Base-by-base conservation (phyloP, 1,140 invertebrate genomes). In the Choristoneura fumiferana region DNA sequence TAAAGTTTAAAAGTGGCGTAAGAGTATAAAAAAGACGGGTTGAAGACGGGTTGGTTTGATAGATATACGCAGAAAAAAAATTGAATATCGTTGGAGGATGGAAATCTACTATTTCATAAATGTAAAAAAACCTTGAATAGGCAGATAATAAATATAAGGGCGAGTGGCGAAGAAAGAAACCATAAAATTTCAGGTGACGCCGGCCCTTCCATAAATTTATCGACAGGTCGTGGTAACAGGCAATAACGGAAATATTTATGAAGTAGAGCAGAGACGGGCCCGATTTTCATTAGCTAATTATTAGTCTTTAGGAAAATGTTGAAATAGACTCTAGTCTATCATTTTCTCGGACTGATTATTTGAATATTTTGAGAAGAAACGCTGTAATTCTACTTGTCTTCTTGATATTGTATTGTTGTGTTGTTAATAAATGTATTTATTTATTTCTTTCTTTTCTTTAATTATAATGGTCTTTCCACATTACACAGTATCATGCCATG, bases 211-310 rank as follows among this genome's bases (percentile, higher is more conserved):
- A 87, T 83, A 83, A 83, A 87, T 84, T 84, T 83, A 87, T 84
- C 81, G 81, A 81, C 76, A 84, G 81, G 70, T 82, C 81, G 80
- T 84, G 81, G 81, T 81, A 82, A 80, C 73, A 77, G 81, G 77
- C 81, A 74, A 82, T 87, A 82, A 84, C 75, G 73, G 76, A 78
- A 82, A 82, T 87, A 87, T 87, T 87, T 87, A 83, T 84, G 75
- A 83, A 81, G 76, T 71, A 76, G 72, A 82, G 77, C 71, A 60
- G 67, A 60, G 66, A 43, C 62, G 56, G 57, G 68, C 65, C 69
- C 73, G 70, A 80, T 73, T 77, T 82, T 82, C 80, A 84, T 87
- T 84, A 87, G 78, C 71, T 83, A 85, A 85, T 83, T 81, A 80
- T 81, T 74, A 29, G 60, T 60, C 66, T 60, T 57, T 65, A 56